Percentiles rank a stretch among this genome's conserved stretches.
Conservation (phyloP, 2,113 vertebrate species). For the Amblyopsis rosae region DNA sequence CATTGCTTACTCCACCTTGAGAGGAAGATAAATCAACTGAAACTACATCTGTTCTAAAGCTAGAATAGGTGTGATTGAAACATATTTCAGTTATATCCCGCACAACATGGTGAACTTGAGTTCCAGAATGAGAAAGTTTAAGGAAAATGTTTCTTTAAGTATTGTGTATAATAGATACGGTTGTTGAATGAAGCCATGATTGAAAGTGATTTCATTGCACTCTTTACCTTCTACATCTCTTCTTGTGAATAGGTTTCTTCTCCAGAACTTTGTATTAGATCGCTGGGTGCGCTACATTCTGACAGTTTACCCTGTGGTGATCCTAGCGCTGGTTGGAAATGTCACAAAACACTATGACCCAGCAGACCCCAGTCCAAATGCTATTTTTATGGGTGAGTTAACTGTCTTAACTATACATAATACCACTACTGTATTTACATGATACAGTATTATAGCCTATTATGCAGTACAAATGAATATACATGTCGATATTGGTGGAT, state of each 20-base stretch:
- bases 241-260: constrained; percentile 71
- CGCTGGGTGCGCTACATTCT: constrained; percentile 80
- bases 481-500: no score
- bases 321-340: constrained; percentile 74
- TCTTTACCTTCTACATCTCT: not conserved
- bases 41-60: no score
- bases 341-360: constrained; percentile 49
- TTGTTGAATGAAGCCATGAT: not conserved
- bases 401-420: not conserved
- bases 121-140: no score
- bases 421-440: not conserved
- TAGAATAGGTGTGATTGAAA: no score
- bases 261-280: constrained; percentile 82
- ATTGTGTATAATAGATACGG: no score
- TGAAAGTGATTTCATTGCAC: not conserved
- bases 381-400: constrained; percentile 76
- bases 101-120: no score
- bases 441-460: no score
- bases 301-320: constrained; percentile 78
- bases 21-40: no score
- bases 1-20: no score
- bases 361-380: constrained; percentile 56
- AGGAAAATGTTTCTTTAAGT: no score
- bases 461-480: no score
- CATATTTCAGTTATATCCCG: no score